Evolutionary conservation across 2,797 vertebrate genomes (phyloP), one percentile per base, ranked within the genome.

Genomic region (Gallinago stenura): DNA sequence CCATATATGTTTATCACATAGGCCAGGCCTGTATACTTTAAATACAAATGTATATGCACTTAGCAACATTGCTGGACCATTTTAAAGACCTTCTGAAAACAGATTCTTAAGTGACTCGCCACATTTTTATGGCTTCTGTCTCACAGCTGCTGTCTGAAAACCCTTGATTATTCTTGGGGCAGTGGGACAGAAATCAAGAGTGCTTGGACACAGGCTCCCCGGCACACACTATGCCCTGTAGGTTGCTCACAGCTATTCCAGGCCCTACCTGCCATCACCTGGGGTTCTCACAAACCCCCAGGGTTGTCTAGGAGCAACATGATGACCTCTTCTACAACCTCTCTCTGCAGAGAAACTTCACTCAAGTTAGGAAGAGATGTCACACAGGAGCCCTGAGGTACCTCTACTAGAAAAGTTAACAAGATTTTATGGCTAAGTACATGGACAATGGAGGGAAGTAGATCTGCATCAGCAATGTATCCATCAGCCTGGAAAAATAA

Each of bases 221-320:
- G 12, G 11, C 26, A 45, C 5, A 3, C 0, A 1, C n/a, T n/a
- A 33, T 48, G 28, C 7, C 25, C 41, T 37, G 6, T 3, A 69
- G 65, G 21, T 6, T 70, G 37, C n/a, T 39, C 28, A 7, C 3
- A 10, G 9, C 41, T 73, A 21, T 17, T 79, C 24, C 21, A 70
- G 48, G 10, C 58, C n/a, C 35, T 56, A 66, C 45, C 28, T 83
- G 39, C 5, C 22, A 39, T 41, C 25, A 10, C 28, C 8, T 24
- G 5, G 9, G 10, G 7, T 7, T 5, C 26, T 53, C 54, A 72
- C 51, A 90, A 80, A 45, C 6, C 5, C 28, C 16, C 7, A 76
- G 17, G 21, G 28, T 11, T 83, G 20, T 43, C 35, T 45, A 46
- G 30, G 10, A 81, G 45, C 39, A 86, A 20, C 15, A n/a, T 2